Evolutionary conservation across 1,140 invertebrate species (phyloP), one percentile per base, ranked within the genome.

Genomic region (Choristoneura fumiferana): DNA sequence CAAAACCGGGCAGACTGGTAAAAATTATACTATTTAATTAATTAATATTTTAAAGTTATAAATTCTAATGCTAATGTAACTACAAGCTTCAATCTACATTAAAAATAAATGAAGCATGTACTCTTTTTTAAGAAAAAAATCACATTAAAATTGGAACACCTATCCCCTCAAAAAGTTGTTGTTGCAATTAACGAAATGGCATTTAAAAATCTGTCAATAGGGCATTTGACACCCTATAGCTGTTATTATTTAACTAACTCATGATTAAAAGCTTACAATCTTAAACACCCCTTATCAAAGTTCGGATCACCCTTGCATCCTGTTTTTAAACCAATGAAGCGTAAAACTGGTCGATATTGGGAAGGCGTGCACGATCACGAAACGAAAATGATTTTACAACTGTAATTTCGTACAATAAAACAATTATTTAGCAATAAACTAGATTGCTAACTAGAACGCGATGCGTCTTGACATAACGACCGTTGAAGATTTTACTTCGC

Each of bases 211-310:
- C 37, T 39, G 4, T 49, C 43, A 49, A 9, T 22, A n/a, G n/a
- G n/a, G 18, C 43, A 49, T 3, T 49, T 49, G 43, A 49, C 43
- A 49, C 43, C 43, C 43, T 49, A 49, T 49, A 12, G 18, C 22
- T 3, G 22, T 10, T n/a, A n/a, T 49, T 49, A 49, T 49, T 49
- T 49, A 49, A 49, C 43, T 12, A 49, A 49, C 29, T 9, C 17
- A 0, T 49, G 43, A 49, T 49, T 49, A 22, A 49, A 49, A 49
- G 43, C 43, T 49, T 49, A 33, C 43, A 33, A 49, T 3, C 12
- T n/a, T n/a, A n/a, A 22, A 13, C 43, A 33, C 14, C 43, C 43
- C 10, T 54, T 34, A 35, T 54, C 34, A 13, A 6, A n/a, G 4
- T 14, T 35, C 13, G 13, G 13, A 54, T 36, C 52, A 36, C 52